Conservation (phyloP, 1,140 invertebrate species). For the Cherax destructor region DNA sequence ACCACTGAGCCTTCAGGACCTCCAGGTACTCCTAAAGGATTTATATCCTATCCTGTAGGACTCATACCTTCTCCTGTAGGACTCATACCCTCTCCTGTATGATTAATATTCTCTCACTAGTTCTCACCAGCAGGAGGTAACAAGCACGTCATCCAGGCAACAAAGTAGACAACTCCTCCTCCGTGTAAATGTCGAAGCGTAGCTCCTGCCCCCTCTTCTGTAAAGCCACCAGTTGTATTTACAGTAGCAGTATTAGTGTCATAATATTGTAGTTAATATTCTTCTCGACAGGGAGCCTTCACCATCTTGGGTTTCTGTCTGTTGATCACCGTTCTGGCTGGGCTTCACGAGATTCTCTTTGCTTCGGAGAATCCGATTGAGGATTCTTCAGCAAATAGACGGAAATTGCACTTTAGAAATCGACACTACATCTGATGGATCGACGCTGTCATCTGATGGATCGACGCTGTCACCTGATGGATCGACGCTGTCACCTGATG, state of each 20-base stretch:
- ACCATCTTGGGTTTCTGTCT: neutral
- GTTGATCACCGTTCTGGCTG: neutral
- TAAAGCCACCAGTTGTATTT: neutral
- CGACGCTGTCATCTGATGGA: no score
- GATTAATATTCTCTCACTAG: neutral
- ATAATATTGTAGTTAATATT: neutral
- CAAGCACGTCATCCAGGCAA: neutral
- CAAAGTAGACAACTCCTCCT: neutral
- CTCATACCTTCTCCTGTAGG: no score
- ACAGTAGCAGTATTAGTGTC: neutral
- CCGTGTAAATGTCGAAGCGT: neutral
- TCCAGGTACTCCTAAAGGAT: neutral
- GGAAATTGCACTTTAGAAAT: no score
- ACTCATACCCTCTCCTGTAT: neutral
- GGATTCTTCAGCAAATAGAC: no score
- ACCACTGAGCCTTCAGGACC: neutral
- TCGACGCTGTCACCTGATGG: no score
- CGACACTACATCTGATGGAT: no score
- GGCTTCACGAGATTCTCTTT: neutral
- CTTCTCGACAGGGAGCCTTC: neutral
- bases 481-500: no score
- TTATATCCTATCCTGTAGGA: no score
- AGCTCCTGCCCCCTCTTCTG: neutral
- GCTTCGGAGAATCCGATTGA: neutral
- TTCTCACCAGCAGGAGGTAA: neutral